Base-by-base conservation (phyloP, 1,140 invertebrate species). In the Magallana angulata region DNA sequence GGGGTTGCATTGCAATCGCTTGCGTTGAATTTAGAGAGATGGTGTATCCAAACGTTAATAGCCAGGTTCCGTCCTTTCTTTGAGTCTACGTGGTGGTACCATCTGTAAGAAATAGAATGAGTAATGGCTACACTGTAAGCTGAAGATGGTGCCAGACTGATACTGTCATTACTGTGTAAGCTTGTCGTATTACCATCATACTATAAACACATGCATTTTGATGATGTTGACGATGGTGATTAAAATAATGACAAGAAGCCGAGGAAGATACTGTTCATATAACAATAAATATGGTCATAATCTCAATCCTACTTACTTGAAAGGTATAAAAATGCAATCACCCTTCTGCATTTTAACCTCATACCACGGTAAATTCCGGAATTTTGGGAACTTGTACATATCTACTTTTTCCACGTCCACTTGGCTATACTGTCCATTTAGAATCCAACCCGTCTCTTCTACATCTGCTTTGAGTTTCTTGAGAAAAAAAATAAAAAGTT, bases 251-350 rank as follows among this genome's bases (percentile, higher is more conserved):
- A 48, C 5, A 48, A 48, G 36, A 48, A 48, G 36, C 2, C 3
- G 36, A 48, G 36, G 36, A 48, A 48, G 36, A 48, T 48, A 48
- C 36, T 48, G 36, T 48, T 48, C 24, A 48, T 48, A 48, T 48
- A 48, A 48, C 36, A 48, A 5, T 48, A 4, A 48, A 48, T 24
- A 48, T 48, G 36, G 36, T 48, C 36, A 48, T 48, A 48, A 5
- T 48, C 36, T 48, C 36, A 5, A 48, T 48, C 36, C 36, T 76
- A 89, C 89, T 86, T 48, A 93, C 93, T 88, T 91, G 76, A 90
- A 91, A 6, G 94, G 94, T 57, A 95, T 94, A 86, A 90, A 95
- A 7, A 95, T 71, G 91, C 94, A 95, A 88, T 95, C 94, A 58
- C 94, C 94, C 84, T 92, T 91, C 4, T 88, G 85, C 60, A 95